Conservation (phyloP, 2,113 vertebrate genomes). For the Motacilla alba region DNA sequence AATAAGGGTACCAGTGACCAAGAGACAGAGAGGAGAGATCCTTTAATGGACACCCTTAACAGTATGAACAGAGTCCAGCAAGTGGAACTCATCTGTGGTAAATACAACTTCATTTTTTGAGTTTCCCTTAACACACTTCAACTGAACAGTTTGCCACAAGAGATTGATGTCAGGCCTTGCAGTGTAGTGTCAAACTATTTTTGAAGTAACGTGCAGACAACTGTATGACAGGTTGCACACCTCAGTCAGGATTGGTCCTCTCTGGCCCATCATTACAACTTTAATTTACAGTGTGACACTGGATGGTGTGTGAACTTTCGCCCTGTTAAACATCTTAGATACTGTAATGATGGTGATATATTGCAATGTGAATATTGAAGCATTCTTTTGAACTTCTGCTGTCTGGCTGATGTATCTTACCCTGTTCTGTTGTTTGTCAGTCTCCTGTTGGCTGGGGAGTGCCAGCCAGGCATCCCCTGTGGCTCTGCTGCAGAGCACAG, state of each 20-base stretch:
- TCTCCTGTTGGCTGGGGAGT: not conserved
- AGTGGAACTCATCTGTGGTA: conserved; percentile 94
- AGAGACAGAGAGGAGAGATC: conserved; percentile 80
- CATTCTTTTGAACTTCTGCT: not conserved
- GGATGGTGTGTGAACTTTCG: not conserved
- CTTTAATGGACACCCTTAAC: conserved; percentile 85
- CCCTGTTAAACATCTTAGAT: not conserved
- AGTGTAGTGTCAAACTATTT: not conserved
- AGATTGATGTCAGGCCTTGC: not conserved
- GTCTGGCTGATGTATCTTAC: not conserved
- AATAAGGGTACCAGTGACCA: conserved; percentile 84
- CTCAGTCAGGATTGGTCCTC: not conserved
- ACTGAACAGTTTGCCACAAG: not conserved
- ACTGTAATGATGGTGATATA: not conserved
- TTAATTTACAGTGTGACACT: not conserved
- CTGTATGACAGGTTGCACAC: no score
- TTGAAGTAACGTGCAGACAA: not conserved
- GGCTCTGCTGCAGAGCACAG: not conserved
- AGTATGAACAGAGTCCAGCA: conserved; percentile 89
- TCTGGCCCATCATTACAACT: not conserved
- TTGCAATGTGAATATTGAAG: not conserved
- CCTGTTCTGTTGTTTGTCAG: fast-evolving
- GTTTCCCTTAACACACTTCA: not conserved
- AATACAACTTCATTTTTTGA: conserved; percentile 13
- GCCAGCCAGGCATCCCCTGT: not conserved